These are phyloP conservation scores for Odontomyia ornata DNA, from an alignment of 2,888 invertebrate species.

Conservation along the genomic window DNA sequence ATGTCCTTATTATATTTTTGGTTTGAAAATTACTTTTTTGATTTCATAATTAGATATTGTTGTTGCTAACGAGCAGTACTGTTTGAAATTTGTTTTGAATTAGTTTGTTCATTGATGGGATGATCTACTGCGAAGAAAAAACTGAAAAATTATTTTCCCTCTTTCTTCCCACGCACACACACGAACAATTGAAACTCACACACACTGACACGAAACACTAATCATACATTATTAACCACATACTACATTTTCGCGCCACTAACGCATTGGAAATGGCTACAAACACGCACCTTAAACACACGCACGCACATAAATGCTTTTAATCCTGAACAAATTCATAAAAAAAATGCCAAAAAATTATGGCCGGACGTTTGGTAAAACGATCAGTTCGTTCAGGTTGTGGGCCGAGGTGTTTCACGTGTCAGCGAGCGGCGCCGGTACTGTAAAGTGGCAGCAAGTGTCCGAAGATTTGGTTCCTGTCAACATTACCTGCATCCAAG, in stretches of 20 bases:
- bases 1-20: neutral
- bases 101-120: conserved; percentile 31
- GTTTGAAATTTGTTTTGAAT: neutral
- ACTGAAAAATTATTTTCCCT: conserved; percentile 25
- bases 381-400: conserved; percentile 73
- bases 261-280: conserved; percentile 36
- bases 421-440: conserved; percentile 90
- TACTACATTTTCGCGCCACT: conserved; percentile 26
- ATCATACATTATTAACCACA: neutral
- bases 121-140: conserved; percentile 25
- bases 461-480: conserved; percentile 98
- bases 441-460: conserved; percentile 97
- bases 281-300: conserved; percentile 47
- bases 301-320: conserved; percentile 45
- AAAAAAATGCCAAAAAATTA: conserved; percentile 48
- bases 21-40: neutral
- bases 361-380: conserved; percentile 52
- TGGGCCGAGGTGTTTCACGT: conserved; percentile 99
- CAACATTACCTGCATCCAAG: conserved; percentile 97
- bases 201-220: conserved; percentile 23
- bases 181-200: neutral
- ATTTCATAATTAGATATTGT: neutral
- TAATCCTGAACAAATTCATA: conserved; percentile 46
- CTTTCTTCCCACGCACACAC: conserved; percentile 33
- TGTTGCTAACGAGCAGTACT: neutral